A percentile compares a stretch with the other conserved stretches of the same genome.
Conservation (phyloP, 1,140 invertebrate genomes). For the Drosophila ambigua region DNA sequence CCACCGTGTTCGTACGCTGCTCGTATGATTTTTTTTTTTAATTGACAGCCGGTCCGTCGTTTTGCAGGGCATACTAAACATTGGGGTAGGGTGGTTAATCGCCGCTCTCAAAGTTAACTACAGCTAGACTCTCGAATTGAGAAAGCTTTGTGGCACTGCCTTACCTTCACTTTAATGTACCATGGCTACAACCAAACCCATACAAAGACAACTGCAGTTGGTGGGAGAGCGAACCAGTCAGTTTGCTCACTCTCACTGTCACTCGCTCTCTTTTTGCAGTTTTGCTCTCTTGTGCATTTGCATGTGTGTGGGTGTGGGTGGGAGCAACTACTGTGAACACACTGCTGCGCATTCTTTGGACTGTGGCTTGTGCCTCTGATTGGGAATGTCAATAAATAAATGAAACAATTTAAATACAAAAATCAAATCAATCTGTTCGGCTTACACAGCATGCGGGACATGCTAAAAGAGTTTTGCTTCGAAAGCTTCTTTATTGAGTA, state of each 20-base stretch:
- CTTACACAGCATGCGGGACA: slow-evolving; percentile 15
- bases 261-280: background rate
- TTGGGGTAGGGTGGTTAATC: too few relatives aligned
- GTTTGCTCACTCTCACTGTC: slow-evolving; percentile 19
- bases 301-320: slow-evolving; percentile 1
- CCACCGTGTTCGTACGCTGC: slow-evolving; percentile 6
- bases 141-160: too few relatives aligned
- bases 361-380: too few relatives aligned
- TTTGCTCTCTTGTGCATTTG: background rate
- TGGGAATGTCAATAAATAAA: too few relatives aligned
- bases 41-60: slow-evolving; percentile 35
- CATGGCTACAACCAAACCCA: too few relatives aligned
- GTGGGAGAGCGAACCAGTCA: too few relatives aligned
- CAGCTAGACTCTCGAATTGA: too few relatives aligned
- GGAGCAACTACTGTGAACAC: background rate
- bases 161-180: too few relatives aligned
- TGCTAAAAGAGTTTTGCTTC: slow-evolving; percentile 43
- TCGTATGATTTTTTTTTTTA: slow-evolving; percentile 28
- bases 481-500: slow-evolving; percentile 60
- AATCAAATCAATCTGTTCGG: background rate
- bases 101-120: too few relatives aligned
- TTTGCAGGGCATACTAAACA: background rate
- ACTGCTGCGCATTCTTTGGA: background rate
- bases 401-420: background rate
- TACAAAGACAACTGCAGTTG: too few relatives aligned